Evolutionary conservation across 1,140 invertebrate species (phyloP).

Genomic region (Pogonomyrmex californicus): DNA sequence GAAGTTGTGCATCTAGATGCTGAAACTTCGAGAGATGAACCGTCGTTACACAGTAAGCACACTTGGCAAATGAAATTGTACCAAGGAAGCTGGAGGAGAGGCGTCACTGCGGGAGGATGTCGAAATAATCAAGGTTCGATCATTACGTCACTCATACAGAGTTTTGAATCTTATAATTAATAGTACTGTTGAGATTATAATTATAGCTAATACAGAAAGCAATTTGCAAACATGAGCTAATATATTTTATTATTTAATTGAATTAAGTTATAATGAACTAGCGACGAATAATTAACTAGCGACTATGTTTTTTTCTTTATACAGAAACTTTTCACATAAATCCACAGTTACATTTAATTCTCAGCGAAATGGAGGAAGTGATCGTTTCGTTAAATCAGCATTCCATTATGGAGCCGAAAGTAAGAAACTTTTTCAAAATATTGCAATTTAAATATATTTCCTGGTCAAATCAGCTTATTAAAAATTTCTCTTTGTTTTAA

Average conservation of each 20-base stretch:
- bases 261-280: not conserved
- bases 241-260: constrained; percentile 2
- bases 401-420: constrained; percentile 96
- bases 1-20: constrained; percentile 96
- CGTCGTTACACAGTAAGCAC: constrained; percentile 92
- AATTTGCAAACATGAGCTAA: not conserved
- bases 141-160: not conserved
- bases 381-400: constrained; percentile 96
- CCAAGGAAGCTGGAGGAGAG: constrained; percentile 95
- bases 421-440: constrained; percentile 73
- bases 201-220: not conserved
- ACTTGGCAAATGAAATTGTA: constrained; percentile 95
- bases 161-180: not conserved
- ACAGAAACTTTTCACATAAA: constrained; percentile 97
- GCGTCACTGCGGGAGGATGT: constrained; percentile 96
- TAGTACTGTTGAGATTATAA: not conserved
- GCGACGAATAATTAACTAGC: not conserved
- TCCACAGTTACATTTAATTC: constrained; percentile 94
- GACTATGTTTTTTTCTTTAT: constrained; percentile 71
- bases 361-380: constrained; percentile 94
- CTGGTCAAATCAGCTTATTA: not conserved
- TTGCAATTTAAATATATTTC: not conserved
- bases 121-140: constrained; percentile 93
- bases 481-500: constrained; percentile 74
- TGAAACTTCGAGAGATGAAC: constrained; percentile 94